Conservation (phyloP, 2,113 vertebrate genomes). For the Piprites chloris region DNA sequence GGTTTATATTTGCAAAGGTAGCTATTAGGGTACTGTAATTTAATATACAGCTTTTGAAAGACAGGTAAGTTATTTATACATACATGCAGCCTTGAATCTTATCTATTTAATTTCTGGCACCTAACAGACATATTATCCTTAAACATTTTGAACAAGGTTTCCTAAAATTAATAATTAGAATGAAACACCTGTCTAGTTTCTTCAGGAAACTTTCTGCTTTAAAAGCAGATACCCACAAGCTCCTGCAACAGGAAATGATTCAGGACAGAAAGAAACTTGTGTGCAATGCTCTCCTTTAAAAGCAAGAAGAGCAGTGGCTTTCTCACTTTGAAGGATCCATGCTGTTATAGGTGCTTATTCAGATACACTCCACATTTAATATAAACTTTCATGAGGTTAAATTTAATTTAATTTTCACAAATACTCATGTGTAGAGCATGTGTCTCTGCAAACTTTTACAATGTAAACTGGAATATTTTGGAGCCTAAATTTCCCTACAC, state of each 20-base stretch:
- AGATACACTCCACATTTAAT: neutral
- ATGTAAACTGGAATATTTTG: neutral
- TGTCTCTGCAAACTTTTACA: neutral
- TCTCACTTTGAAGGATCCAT: neutral
- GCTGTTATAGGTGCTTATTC: neutral
- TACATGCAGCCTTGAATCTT: neutral
- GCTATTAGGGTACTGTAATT: neutral
- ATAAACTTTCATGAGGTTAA: neutral
- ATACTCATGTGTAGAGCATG: neutral
- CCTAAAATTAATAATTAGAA: neutral
- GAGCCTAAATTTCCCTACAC: neutral
- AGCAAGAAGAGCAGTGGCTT: neutral
- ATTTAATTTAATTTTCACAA: neutral
- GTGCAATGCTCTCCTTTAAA: neutral
- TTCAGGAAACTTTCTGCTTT: neutral
- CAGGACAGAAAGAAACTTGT: neutral
- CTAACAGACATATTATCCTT: neutral
- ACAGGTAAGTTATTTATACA: neutral
- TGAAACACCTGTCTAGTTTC: neutral
- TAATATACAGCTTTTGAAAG: neutral
- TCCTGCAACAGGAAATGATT: neutral
- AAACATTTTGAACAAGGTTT: neutral
- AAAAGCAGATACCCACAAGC: neutral
- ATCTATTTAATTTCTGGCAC: neutral
- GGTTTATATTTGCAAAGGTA: neutral